Conservation (phyloP, 2,797 vertebrate genomes). For the Eulemur mongoz region DNA sequence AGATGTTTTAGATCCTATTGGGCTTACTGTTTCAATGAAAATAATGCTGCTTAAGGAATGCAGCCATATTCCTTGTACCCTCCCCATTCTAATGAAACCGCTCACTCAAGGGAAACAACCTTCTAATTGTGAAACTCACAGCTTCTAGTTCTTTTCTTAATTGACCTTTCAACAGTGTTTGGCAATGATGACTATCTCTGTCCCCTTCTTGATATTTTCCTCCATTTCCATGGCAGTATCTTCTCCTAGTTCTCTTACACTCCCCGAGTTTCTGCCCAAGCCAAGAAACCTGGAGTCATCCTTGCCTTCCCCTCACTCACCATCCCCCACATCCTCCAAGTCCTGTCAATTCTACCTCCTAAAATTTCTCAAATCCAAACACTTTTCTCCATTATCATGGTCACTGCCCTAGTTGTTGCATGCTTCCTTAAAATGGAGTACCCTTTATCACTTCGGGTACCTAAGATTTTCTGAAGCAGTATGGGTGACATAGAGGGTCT, state of each 20-base stretch:
- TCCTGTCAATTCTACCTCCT: not conserved
- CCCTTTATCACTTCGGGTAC: rapidly evolving
- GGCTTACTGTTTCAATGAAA: not conserved
- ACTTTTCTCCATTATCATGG: not conserved
- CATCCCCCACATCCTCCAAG: not conserved
- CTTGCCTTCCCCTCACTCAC: not conserved
- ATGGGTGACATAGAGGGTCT: not conserved
- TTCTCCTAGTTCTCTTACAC: not conserved
- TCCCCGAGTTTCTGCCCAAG: not conserved
- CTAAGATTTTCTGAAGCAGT: not conserved
- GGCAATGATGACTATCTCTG: not conserved
- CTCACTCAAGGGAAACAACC: not conserved
- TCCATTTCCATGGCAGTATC: not conserved
- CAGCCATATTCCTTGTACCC: not conserved
- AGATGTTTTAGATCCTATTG: not conserved
- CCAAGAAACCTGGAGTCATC: not conserved
- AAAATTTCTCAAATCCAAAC: not conserved
- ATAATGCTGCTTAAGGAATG: not conserved
- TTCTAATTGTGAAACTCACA: not conserved
- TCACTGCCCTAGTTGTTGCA: not conserved
- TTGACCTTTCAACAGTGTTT: not conserved
- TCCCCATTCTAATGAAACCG: not conserved
- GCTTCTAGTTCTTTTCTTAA: not conserved
- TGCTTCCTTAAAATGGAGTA: not conserved
- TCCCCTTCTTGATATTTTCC: not conserved